phyloP scores from a whole-genome alignment of 2,888 invertebrate genomes.

The Leptinotarsa rubiginosa region DNA sequence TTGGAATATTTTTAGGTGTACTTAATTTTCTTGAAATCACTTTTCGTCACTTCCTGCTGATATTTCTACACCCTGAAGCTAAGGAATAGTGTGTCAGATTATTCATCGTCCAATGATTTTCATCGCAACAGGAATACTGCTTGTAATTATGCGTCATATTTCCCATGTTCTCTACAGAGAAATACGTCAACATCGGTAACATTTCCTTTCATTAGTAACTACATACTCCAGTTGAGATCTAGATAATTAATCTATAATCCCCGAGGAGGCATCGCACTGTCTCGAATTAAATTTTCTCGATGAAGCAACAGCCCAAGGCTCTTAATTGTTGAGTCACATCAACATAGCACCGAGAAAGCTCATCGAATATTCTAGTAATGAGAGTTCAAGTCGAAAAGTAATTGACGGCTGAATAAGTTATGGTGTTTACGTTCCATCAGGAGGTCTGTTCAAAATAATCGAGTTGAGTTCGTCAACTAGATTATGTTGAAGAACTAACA shows the following conservation, averaged over 20 bases:
- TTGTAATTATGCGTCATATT: neutral
- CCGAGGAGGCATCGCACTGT: neutral
- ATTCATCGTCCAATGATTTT: neutral
- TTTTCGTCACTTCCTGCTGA: too few species aligned
- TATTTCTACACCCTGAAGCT: too few species aligned
- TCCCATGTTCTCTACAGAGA: neutral
- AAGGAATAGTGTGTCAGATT: neutral
- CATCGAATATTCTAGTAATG: neutral
- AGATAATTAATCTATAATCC: neutral
- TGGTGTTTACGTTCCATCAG: neutral
- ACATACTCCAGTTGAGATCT: constrained; percentile 2
- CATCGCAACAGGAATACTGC: neutral
- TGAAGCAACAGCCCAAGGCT: neutral
- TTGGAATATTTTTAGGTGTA: too few species aligned
- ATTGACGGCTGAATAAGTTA: neutral
- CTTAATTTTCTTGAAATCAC: too few species aligned
- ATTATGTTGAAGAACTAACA: too few species aligned
- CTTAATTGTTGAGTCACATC: neutral
- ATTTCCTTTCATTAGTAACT: neutral
- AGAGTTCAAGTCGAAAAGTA: neutral
- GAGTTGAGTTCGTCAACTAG: too few species aligned
- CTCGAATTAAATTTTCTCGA: neutral
- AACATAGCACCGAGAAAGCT: neutral
- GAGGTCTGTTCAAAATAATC: neutral
- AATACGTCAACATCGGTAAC: constrained; percentile 1